These are phyloP conservation scores for Noctua comes DNA, from an alignment of 2,888 invertebrate species.

Conservation along the genomic window DNA sequence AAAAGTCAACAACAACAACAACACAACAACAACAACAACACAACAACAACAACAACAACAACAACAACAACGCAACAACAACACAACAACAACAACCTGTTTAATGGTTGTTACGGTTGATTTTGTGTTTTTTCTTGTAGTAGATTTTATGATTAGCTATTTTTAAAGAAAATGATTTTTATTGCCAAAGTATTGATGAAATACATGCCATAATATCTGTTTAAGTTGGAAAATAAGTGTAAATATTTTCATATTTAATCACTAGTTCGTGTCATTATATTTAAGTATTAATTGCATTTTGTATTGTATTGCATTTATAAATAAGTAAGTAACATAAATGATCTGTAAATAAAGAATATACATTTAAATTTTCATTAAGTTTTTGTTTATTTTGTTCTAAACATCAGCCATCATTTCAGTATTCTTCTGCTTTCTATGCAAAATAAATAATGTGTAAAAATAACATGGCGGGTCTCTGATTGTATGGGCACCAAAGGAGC, in stretches of 20 bases:
- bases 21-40: too few relatives aligned
- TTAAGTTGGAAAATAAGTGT: constrained; percentile 11
- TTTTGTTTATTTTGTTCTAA: neutral
- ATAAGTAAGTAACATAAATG: neutral
- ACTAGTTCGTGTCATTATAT: neutral
- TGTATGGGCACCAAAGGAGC: too few relatives aligned
- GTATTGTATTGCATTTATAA: constrained; percentile 24
- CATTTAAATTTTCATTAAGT: neutral
- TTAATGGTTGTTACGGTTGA: neutral
- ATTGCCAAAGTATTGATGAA: constrained; percentile 40
- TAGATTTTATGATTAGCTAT: neutral
- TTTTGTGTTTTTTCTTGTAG: neutral
- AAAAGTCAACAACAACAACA: too few relatives aligned
- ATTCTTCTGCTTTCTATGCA: neutral
- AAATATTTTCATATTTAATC: constrained; percentile 1
- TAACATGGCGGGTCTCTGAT: too few relatives aligned
- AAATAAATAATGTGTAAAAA: too few relatives aligned
- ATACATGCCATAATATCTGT: constrained; percentile 1
- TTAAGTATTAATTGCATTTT: constrained; percentile 4
- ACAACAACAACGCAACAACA: too few relatives aligned
- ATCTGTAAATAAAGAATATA: constrained; percentile 3
- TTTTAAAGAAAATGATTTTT: neutral
- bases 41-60: too few relatives aligned
- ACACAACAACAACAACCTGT: too few relatives aligned
- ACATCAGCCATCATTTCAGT: neutral